These are phyloP conservation scores for Lithophane ornitopus DNA, from an alignment of 2,888 invertebrate genomes.

Conservation along the genomic window DNA sequence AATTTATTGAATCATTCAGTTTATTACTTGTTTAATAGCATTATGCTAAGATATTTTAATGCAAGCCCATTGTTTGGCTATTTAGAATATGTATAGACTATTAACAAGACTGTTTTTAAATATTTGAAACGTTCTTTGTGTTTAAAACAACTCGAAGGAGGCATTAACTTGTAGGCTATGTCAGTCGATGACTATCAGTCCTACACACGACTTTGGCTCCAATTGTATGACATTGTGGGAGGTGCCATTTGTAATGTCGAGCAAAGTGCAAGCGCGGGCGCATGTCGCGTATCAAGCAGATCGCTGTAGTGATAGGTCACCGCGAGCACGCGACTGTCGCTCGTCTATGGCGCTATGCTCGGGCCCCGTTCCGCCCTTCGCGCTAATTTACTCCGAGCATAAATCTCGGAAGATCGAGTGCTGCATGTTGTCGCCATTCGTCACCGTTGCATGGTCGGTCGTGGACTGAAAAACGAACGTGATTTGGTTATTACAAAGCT, in stretches of 20 bases:
- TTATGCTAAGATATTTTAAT: not conserved
- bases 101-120: conserved; percentile 1
- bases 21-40: not conserved
- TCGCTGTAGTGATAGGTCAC: conserved; percentile 78
- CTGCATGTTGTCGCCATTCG: conserved; percentile 79
- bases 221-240: conserved; percentile 80
- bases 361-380: conserved; percentile 79
- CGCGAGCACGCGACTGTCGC: conserved; percentile 74
- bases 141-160: conserved; percentile 39
- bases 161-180: conserved; percentile 57
- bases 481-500: conserved; percentile 85
- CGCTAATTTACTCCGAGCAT: conserved; percentile 78
- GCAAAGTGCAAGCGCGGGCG: conserved; percentile 76
- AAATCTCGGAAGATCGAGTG: conserved; percentile 76
- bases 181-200: conserved; percentile 72
- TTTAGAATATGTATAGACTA: not conserved
- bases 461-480: conserved; percentile 84
- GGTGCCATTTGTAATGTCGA: conserved; percentile 81
- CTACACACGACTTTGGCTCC: conserved; percentile 69
- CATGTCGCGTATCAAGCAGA: conserved; percentile 78
- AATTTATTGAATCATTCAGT: conserved; percentile 2
- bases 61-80: conserved; percentile 18
- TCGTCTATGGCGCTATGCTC: conserved; percentile 71
- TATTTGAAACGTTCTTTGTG: conserved; percentile 22
- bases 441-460: conserved; percentile 77